A percentile compares a stretch with the other conserved stretches of the same genome.
Evolutionary conservation across 2,888 invertebrate genomes (phyloP).

Genomic region (Entomobrya multifasciata): DNA sequence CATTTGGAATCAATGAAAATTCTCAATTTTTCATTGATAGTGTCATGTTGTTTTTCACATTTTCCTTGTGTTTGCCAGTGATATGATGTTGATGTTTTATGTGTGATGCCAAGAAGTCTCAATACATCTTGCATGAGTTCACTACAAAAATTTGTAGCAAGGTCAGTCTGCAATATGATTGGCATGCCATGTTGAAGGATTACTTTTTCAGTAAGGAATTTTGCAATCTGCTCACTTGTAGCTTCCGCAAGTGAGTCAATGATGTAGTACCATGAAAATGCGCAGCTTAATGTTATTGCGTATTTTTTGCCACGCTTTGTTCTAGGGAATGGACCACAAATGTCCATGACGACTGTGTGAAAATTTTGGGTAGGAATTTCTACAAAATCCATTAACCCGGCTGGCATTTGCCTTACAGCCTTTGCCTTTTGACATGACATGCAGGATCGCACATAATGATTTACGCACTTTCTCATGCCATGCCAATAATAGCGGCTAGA

Average conservation of each 20-base stretch:
- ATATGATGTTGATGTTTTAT: not conserved
- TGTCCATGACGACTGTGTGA: slow-evolving; percentile 41
- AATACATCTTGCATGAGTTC: slow-evolving; percentile 5
- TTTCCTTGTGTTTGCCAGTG: too few relatives aligned
- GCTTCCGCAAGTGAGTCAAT: slow-evolving; percentile 53
- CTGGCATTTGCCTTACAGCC: slow-evolving; percentile 20
- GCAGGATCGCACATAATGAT: slow-evolving; percentile 25
- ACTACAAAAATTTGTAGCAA: slow-evolving; percentile 66
- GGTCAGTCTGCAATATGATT: slow-evolving; percentile 57
- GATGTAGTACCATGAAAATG: slow-evolving; percentile 1
- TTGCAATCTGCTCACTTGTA: slow-evolving; percentile 52
- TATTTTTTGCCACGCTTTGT: slow-evolving; percentile 50
- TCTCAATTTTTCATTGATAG: too few relatives aligned
- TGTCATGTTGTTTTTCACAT: too few relatives aligned
- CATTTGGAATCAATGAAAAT: too few relatives aligned
- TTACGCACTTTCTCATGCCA: not conserved
- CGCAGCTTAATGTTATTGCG: slow-evolving; percentile 28
- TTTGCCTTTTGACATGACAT: slow-evolving; percentile 26
- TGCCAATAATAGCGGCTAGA: slow-evolving; percentile 29
- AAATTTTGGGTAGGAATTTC: slow-evolving; percentile 22
- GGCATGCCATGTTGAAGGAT: slow-evolving; percentile 51
- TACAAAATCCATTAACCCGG: slow-evolving; percentile 6
- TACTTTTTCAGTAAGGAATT: slow-evolving; percentile 63
- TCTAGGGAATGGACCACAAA: slow-evolving; percentile 39
- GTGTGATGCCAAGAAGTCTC: not conserved